phyloP scores from a whole-genome alignment of 2,888 invertebrate species.

The Boloria selene region DNA sequence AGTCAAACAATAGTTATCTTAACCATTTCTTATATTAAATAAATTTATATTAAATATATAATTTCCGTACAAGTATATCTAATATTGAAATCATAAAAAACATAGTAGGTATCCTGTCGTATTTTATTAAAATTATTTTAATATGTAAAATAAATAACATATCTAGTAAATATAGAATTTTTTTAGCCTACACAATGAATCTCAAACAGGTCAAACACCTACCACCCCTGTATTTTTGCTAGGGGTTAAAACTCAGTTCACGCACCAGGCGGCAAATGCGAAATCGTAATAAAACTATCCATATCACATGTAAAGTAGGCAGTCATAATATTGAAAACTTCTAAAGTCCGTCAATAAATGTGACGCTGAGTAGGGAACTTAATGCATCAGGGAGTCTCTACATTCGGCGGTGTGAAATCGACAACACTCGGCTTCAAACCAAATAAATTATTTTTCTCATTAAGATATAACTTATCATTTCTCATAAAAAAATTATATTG shows the following conservation, averaged over 20 bases:
- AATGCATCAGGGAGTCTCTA: slow-evolving; percentile 48
- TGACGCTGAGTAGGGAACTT: slow-evolving; percentile 71
- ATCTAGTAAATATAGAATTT: slow-evolving; percentile 9
- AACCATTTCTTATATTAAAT: no score
- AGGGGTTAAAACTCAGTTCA: slow-evolving; percentile 59
- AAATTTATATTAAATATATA: no score
- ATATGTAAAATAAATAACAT: background rate
- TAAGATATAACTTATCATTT: no score
- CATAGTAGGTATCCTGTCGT: background rate
- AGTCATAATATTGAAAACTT: slow-evolving; percentile 80
- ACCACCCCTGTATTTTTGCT: slow-evolving; percentile 42
- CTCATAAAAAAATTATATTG: background rate
- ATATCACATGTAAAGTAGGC: slow-evolving; percentile 78
- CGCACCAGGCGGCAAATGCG: slow-evolving; percentile 81
- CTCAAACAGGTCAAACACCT: slow-evolving; percentile 44
- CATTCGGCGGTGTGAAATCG: background rate
- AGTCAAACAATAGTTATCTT: no score
- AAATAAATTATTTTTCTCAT: no score
- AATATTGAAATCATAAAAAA: background rate
- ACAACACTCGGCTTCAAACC: background rate
- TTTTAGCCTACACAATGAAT: slow-evolving; percentile 6
- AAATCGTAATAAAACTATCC: slow-evolving; percentile 81
- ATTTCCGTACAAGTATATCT: background rate
- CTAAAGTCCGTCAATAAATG: slow-evolving; percentile 82
- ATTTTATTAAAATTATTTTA: no score